Conservation (phyloP, 1,140 invertebrate genomes). For the Sinella curviseta region DNA sequence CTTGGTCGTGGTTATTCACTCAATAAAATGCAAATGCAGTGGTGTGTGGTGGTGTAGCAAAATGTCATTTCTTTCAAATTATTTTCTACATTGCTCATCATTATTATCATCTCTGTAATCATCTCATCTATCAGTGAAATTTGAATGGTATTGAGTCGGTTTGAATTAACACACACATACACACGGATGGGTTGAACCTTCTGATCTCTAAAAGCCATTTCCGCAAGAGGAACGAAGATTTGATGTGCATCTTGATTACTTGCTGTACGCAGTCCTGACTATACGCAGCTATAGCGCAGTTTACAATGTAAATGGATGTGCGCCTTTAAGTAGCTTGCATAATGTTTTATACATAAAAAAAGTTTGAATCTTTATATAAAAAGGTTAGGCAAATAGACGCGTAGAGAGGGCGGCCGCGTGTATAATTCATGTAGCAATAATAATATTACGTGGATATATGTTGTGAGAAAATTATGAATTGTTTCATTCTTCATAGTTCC, state of each 20-base stretch:
- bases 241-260: neutral
- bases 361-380: neutral
- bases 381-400: neutral
- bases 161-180: too few species aligned
- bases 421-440: too few species aligned
- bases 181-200: neutral
- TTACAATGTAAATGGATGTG: neutral
- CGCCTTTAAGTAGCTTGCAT: neutral
- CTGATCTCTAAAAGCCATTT: slow-evolving; percentile 12
- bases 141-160: too few species aligned
- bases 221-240: neutral
- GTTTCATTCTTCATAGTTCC: neutral
- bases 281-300: neutral
- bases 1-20: too few species aligned
- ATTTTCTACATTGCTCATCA: too few species aligned
- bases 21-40: too few species aligned
- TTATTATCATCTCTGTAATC: too few species aligned
- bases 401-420: neutral
- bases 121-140: too few species aligned
- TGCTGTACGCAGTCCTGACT: too few species aligned
- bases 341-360: neutral
- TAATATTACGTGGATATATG: too few species aligned
- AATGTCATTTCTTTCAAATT: too few species aligned
- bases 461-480: neutral
- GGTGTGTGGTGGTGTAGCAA: too few species aligned